Conservation (phyloP, 2,113 vertebrate species). For the Callocephalon fimbriatum region DNA sequence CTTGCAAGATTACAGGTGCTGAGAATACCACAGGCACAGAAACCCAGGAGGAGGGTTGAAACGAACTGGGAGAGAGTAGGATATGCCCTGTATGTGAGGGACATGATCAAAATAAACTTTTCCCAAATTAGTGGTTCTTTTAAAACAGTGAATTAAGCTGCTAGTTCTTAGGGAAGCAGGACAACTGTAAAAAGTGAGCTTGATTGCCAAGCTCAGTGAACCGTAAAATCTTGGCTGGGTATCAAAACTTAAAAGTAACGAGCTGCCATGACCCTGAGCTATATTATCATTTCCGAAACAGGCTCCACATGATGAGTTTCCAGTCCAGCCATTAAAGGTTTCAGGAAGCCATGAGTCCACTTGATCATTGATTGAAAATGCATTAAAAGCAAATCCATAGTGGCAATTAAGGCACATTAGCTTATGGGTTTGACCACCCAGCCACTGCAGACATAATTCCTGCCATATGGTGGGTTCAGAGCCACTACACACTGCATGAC, state of each 20-base stretch:
- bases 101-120: neutral
- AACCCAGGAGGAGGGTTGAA: neutral
- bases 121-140: neutral
- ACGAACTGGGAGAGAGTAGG: neutral
- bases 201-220: neutral
- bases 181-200: constrained; percentile 2
- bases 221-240: constrained; percentile 31
- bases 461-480: neutral
- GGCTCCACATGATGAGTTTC: neutral
- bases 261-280: neutral
- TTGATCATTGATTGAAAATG: neutral
- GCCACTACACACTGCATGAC: neutral
- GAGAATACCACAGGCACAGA: neutral
- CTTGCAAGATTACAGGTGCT: neutral
- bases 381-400: neutral
- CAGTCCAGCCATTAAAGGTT: neutral
- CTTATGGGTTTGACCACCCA: neutral
- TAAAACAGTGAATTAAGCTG: neutral
- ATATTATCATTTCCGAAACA: constrained; percentile 12
- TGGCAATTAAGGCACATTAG: neutral
- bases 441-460: neutral
- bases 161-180: neutral
- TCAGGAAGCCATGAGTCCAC: neutral
- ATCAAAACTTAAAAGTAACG: constrained; percentile 32
- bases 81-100: neutral